Evolutionary conservation across 2,888 invertebrate genomes (phyloP).

Genomic region (Fragum fragum): DNA sequence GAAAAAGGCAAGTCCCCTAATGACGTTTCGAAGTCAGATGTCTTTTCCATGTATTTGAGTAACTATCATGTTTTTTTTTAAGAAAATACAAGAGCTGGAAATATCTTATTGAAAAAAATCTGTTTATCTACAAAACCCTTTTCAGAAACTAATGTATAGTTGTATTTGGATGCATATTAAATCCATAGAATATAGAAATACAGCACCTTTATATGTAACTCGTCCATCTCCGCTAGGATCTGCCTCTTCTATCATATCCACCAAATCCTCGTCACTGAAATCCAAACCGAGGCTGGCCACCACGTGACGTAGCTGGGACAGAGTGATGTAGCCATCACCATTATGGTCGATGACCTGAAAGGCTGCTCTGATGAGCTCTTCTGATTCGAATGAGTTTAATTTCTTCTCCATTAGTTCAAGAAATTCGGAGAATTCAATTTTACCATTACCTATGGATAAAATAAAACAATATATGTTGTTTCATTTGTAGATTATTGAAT

Average conservation of each 20-base stretch:
- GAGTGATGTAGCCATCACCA: conserved; percentile 63
- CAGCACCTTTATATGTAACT: conserved; percentile 58
- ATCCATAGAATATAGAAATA: too few relatives aligned
- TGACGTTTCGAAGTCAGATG: too few relatives aligned
- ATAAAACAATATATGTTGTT: background rate
- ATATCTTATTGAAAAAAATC: too few relatives aligned
- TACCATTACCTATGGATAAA: conserved; percentile 60
- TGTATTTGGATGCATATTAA: too few relatives aligned
- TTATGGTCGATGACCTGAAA: conserved; percentile 64
- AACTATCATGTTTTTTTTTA: too few relatives aligned
- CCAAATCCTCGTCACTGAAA: conserved; percentile 59
- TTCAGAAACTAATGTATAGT: too few relatives aligned
- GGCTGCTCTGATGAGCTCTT: conserved; percentile 59
- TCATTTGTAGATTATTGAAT: background rate
- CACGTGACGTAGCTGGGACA: conserved; percentile 57
- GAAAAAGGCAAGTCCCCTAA: too few relatives aligned
- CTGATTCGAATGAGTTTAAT: conserved; percentile 55
- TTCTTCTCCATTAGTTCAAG: conserved; percentile 62
- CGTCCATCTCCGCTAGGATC: conserved; percentile 63
- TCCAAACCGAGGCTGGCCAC: conserved; percentile 50
- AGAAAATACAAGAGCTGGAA: too few relatives aligned
- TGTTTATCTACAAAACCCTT: background rate
- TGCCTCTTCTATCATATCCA: conserved; percentile 65
- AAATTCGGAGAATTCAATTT: conserved; percentile 67
- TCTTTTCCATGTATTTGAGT: too few relatives aligned